These are phyloP conservation scores for Eciton burchellii DNA, from an alignment of 1,140 invertebrate genomes.

Conservation along the genomic window DNA sequence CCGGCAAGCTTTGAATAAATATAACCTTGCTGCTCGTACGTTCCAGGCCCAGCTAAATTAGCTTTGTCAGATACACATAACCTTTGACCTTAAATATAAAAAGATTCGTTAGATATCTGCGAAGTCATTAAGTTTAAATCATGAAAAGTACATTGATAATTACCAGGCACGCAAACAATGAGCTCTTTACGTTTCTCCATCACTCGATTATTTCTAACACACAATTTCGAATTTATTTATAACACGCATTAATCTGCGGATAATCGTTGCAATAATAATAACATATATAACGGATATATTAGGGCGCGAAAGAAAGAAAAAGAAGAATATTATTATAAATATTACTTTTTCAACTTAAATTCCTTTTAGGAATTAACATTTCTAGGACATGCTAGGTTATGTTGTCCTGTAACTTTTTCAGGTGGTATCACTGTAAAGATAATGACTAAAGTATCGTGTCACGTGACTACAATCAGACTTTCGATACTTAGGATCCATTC, in stretches of 20 bases:
- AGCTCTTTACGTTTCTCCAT: constrained; percentile 69
- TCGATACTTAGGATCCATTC: too few relatives aligned
- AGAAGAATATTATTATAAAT: too few relatives aligned
- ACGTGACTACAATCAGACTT: too few relatives aligned
- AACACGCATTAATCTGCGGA: neutral
- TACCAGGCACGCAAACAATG: constrained; percentile 86
- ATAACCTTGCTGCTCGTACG: constrained; percentile 93
- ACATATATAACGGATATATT: too few relatives aligned
- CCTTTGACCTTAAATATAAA: constrained; percentile 87
- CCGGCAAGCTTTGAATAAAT: constrained; percentile 94
- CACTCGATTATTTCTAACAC: neutral
- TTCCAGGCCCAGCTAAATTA: constrained; percentile 90
- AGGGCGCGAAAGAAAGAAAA: too few relatives aligned
- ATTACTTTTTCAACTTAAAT: too few relatives aligned
- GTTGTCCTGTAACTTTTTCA: neutral
- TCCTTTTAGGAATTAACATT: neutral
- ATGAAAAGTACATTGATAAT: constrained; percentile 13
- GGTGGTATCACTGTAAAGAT: too few relatives aligned
- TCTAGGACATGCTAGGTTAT: neutral
- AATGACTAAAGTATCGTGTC: too few relatives aligned
- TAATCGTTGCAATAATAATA: neutral
- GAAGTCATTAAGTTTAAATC: neutral
- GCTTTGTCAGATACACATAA: constrained; percentile 89
- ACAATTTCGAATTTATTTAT: neutral
- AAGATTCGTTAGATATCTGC: neutral